A percentile compares a stretch with the other conserved stretches of the same genome.
phyloP scores from a whole-genome alignment of 2,113 vertebrate species.

The Ploceus nigricollis region DNA sequence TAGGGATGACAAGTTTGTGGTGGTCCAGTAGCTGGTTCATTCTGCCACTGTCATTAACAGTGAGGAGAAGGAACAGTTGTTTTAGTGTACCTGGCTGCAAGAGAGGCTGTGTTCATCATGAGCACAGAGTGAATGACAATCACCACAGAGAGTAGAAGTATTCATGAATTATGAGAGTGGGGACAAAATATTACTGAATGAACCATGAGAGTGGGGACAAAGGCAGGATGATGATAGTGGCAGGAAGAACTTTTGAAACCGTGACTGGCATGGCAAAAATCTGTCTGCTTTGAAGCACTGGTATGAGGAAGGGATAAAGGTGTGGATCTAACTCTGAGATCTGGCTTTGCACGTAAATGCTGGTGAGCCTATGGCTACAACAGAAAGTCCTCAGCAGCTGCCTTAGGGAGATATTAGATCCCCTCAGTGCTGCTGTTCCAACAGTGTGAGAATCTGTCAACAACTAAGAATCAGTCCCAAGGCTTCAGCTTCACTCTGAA shows the following conservation, averaged over 20 bases:
- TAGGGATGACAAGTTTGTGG: not conserved
- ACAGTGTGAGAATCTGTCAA: not conserved
- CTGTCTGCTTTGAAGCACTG: not conserved
- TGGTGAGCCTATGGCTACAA: not conserved
- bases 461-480: not conserved
- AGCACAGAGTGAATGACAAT: not conserved
- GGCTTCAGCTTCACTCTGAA: not conserved
- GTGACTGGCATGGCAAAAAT: not conserved
- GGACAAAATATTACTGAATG: not conserved
- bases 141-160: not conserved
- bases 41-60: not conserved
- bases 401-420: not conserved
- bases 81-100: not conserved
- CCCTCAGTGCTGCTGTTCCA: not conserved
- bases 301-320: not conserved
- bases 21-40: not conserved
- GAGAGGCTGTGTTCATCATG: not conserved
- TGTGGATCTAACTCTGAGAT: not conserved
- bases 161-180: fast-evolving
- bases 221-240: not conserved
- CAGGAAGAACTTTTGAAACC: not conserved
- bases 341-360: not conserved
- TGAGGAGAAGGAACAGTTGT: not conserved
- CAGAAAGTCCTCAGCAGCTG: not conserved
- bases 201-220: fast-evolving